phyloP scores from a whole-genome alignment of 2,113 vertebrate species.

The Rhea americana region DNA sequence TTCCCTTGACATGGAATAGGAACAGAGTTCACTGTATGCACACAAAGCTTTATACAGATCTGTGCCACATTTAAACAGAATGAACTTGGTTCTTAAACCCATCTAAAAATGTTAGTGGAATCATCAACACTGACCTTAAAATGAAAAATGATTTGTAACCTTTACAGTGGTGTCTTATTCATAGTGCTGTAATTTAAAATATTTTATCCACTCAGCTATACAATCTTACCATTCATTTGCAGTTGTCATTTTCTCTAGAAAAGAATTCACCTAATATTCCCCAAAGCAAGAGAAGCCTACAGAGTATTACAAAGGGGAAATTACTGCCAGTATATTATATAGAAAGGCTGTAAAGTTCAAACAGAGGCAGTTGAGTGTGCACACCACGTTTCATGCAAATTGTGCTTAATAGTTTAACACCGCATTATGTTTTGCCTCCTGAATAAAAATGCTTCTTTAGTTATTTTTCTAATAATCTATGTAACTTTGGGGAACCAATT shows the following conservation, averaged over 20 bases:
- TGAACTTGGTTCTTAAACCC: slow-evolving; percentile 40
- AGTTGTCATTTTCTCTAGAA: slow-evolving; percentile 47
- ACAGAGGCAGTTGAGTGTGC: slow-evolving; percentile 14
- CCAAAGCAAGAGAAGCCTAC: slow-evolving; percentile 56
- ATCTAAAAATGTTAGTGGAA: slow-evolving; percentile 62
- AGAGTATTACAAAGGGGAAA: not conserved
- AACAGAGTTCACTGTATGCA: not conserved
- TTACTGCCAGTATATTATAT: slow-evolving; percentile 1
- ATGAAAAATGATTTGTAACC: slow-evolving; percentile 66
- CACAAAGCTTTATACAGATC: not conserved
- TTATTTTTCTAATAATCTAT: slow-evolving; percentile 61
- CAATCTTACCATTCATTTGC: slow-evolving; percentile 55
- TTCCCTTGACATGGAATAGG: not conserved
- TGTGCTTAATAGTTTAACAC: slow-evolving; percentile 2
- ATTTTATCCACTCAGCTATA: slow-evolving; percentile 56
- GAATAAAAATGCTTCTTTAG: slow-evolving; percentile 53
- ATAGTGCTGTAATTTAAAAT: slow-evolving; percentile 39
- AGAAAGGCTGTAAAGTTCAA: slow-evolving; percentile 36
- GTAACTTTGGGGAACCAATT: slow-evolving; percentile 56
- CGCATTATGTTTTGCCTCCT: slow-evolving; percentile 38
- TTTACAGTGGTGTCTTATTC: slow-evolving; percentile 58
- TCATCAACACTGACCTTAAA: slow-evolving; percentile 58
- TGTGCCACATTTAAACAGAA: slow-evolving; percentile 30
- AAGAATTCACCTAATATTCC: slow-evolving; percentile 47
- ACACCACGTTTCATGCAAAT: slow-evolving; percentile 35